Conservation (phyloP, 2,797 vertebrate species). For the Argyrosomus regius region DNA sequence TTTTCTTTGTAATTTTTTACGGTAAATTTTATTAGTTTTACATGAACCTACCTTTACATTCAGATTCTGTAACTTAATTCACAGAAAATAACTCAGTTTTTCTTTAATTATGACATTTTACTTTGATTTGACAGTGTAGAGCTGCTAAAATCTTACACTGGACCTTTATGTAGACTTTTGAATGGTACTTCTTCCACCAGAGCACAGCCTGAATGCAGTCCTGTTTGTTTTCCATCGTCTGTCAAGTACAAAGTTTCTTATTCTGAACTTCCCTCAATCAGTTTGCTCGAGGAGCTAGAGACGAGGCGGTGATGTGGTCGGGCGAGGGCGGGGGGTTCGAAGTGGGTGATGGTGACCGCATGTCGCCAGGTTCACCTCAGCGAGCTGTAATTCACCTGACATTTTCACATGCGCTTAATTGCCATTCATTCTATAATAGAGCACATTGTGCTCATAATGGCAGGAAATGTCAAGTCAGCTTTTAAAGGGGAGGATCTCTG, state of each 20-base stretch:
- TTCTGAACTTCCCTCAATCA: not conserved
- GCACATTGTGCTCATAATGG: constrained; percentile 81
- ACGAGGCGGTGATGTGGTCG: constrained; percentile 2
- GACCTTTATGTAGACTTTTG: too few relatives aligned
- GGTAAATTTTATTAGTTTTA: too few relatives aligned
- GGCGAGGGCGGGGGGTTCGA: constrained; percentile 7
- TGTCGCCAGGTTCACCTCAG: constrained; percentile 65
- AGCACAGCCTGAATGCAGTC: not conserved
- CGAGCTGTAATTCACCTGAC: constrained; percentile 80
- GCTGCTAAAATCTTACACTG: too few relatives aligned
- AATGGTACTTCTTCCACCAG: too few relatives aligned
- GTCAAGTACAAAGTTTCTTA: constrained; percentile 25
- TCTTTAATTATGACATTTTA: too few relatives aligned
- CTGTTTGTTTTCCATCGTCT: not conserved
- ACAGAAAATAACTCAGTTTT: too few relatives aligned
- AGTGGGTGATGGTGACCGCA: constrained; percentile 35
- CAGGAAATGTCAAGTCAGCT: constrained; percentile 84
- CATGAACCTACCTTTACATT: too few relatives aligned
- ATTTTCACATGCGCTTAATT: constrained; percentile 84
- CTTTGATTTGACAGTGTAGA: too few relatives aligned
- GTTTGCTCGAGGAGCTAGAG: not conserved
- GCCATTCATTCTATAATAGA: constrained; percentile 81
- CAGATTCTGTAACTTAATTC: too few relatives aligned
- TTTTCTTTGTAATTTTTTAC: too few relatives aligned
- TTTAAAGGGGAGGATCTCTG: constrained; percentile 75